These are phyloP conservation scores for Falco concolor DNA, from an alignment of 2,797 vertebrate genomes.

Conservation along the genomic window DNA sequence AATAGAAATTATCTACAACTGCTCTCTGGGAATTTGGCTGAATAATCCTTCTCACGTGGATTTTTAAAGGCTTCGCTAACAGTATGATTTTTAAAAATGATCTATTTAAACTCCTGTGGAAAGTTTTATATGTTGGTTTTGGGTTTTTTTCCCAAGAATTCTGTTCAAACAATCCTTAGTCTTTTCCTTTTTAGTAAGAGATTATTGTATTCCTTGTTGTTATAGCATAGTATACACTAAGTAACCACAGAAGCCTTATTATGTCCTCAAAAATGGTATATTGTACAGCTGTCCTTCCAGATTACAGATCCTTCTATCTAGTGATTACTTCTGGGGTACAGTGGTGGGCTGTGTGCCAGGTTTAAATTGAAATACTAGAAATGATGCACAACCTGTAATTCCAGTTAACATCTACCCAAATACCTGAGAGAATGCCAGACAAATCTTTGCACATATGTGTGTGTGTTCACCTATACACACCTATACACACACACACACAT, in stretches of 20 bases:
- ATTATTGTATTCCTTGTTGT: neutral
- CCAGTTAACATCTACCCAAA: neutral
- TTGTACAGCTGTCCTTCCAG: neutral
- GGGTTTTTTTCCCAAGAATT: neutral
- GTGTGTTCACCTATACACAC: neutral
- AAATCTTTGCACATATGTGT: neutral
- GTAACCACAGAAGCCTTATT: neutral
- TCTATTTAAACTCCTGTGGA: neutral
- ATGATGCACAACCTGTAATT: neutral
- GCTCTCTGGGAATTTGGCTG: neutral
- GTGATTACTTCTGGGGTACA: neutral
- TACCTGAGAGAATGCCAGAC: neutral
- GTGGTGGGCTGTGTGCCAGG: neutral
- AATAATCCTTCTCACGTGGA: neutral
- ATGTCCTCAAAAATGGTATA: neutral
- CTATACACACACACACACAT: accelerated
- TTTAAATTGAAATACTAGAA: neutral
- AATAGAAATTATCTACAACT: neutral
- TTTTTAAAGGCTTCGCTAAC: neutral
- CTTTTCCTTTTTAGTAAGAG: neutral
- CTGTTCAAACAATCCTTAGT: neutral
- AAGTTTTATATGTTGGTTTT: neutral
- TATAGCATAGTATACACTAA: neutral
- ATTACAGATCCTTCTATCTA: neutral
- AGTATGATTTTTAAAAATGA: neutral